Base-by-base conservation (phyloP, 30 jellyfish, hydroid and myxozoan genomes). In the Turritopsis rubra region DNA sequence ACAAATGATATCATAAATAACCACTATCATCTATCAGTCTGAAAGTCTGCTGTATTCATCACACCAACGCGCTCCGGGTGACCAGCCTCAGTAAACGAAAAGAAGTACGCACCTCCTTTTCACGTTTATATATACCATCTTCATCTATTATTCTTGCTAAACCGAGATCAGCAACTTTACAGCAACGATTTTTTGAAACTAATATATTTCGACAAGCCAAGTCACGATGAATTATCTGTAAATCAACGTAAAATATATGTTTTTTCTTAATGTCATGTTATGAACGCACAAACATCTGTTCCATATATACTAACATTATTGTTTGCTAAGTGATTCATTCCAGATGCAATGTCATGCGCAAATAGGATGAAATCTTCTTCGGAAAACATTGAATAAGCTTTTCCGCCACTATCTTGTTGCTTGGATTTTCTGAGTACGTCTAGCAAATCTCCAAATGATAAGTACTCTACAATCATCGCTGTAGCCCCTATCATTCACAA, bases 141-240 rank as follows among this genome's bases (percentile, higher is more conserved):
- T 16, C 77, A n/a, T 18, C 85, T n/a, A 29, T n/a, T 13, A 0
- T 22, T 78, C 78, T 22, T 25, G 85, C 75, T 29, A 78, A 78
- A 20, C 85, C 85, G 18, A 78, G 52, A 53, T 78, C 85, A 30
- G 85, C 75, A 19, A 78, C 77, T 53, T 78, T 78, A 78, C 85
- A 78, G 17, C 22, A 22, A 21, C 75, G 41, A 26, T 23, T 21
- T 23, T 53, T 21, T 16, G 54, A 21, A 78, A 78, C 77, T 78
- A 78, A 78, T 1, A 78, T 29, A 52, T 78, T 78, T 29, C 85
- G 77, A 52, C 85, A 78, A 30, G 77, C 85, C 28, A 78, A 29
- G 22, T 78, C 85, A 29, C 85, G 85, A 52, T 78, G 85, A 21
- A 78, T 75, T 26, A 78, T 78, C 85, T 78, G 79, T 26, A 7